These are phyloP conservation scores for Ptilodon capucinus DNA, from an alignment of 2,888 invertebrate genomes.

Conservation along the genomic window DNA sequence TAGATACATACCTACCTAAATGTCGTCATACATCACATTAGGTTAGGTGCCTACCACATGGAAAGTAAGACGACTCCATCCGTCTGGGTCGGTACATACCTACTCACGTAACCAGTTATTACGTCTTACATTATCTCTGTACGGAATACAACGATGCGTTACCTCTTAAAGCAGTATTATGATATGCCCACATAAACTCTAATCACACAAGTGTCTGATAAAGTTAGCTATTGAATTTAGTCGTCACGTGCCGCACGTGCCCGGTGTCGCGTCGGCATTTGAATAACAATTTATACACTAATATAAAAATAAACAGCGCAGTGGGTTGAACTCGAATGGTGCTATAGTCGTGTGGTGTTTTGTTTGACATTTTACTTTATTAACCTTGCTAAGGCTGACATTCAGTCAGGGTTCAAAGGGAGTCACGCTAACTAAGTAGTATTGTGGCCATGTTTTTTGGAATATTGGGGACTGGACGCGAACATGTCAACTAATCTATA, in stretches of 20 bases:
- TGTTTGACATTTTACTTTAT: background rate
- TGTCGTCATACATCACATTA: too few relatives aligned
- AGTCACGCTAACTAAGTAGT: background rate
- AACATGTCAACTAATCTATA: too few relatives aligned
- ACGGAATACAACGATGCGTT: background rate
- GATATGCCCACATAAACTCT: background rate
- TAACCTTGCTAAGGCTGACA: background rate
- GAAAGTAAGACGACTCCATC: too few relatives aligned
- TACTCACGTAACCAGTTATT: too few relatives aligned
- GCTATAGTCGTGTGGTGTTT: background rate
- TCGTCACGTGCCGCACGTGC: constrained; percentile 5
- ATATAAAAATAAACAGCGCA: constrained; percentile 1
- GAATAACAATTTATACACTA: constrained; percentile 1
- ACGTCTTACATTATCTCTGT: background rate
- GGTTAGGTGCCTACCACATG: too few relatives aligned
- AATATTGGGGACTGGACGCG: background rate
- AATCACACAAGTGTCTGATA: background rate
- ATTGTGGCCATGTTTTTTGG: background rate
- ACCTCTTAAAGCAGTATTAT: background rate
- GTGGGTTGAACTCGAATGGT: background rate
- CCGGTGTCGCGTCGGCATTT: background rate
- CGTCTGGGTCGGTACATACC: too few relatives aligned
- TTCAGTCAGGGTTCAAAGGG: background rate
- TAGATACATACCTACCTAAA: too few relatives aligned
- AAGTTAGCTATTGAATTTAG: constrained; percentile 3